phyloP scores from a whole-genome alignment of 2,888 invertebrate genomes.

The Polymixis flavicincta region DNA sequence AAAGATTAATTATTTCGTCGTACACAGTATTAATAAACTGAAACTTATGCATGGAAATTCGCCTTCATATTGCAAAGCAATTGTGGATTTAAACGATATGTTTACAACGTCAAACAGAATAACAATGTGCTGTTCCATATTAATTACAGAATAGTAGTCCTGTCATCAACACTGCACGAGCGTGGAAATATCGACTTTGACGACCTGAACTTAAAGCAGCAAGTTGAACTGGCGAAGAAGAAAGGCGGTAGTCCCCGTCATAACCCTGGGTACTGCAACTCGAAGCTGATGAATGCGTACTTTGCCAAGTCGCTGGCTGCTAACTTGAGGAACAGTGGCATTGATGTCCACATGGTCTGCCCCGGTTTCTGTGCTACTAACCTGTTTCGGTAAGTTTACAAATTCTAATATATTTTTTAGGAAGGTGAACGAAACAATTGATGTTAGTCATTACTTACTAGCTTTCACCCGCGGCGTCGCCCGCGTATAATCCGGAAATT shows the following conservation, averaged over 20 bases:
- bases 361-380: conserved; percentile 96
- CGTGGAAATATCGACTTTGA: conserved; percentile 92
- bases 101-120: conserved; percentile 6
- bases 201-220: conserved; percentile 91
- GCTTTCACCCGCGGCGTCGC: too few species aligned
- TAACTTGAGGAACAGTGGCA: conserved; percentile 88
- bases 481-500: too few species aligned
- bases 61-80: background rate
- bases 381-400: conserved; percentile 91
- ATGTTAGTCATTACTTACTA: too few species aligned
- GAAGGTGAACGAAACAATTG: background rate
- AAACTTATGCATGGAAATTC: background rate
- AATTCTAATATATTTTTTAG: background rate
- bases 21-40: background rate
- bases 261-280: conserved; percentile 93
- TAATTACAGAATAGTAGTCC: conserved; percentile 92
- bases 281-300: conserved; percentile 94
- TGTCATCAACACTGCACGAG: conserved; percentile 93
- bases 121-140: conserved; percentile 22
- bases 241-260: conserved; percentile 76
- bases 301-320: conserved; percentile 92
- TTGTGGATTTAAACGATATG: background rate
- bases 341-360: conserved; percentile 93
- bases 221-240: conserved; percentile 81
- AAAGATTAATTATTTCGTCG: background rate